Evolutionary conservation across 2,113 vertebrate species (phyloP).

Genomic region (Helogale parvula): DNA sequence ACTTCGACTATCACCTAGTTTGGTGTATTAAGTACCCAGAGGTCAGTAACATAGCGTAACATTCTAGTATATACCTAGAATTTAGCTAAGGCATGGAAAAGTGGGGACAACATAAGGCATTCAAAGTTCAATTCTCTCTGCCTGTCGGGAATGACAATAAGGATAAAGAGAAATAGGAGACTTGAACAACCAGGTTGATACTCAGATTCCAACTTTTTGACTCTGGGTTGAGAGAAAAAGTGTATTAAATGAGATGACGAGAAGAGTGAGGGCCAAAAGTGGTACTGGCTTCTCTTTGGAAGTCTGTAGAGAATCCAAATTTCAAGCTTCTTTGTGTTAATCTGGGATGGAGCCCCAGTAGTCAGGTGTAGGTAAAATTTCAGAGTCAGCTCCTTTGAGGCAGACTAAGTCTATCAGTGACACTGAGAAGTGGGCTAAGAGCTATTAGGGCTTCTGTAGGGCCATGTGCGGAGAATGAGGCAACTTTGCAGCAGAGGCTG

Average conservation of each 20-base stretch:
- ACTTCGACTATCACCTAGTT: not conserved
- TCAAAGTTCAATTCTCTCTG: not conserved
- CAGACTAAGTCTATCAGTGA: not conserved
- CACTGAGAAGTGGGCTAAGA: not conserved
- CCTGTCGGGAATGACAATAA: not conserved
- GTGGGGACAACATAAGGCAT: not conserved
- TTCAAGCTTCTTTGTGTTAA: not conserved
- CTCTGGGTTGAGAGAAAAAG: not conserved
- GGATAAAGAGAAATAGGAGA: not conserved
- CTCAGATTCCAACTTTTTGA: not conserved
- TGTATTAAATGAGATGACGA: not conserved
- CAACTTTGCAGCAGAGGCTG: not conserved
- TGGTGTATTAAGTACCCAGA: not conserved
- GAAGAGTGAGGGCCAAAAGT: too few relatives aligned
- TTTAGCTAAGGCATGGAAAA: not conserved
- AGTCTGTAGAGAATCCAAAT: not conserved
- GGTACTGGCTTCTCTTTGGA: not conserved
- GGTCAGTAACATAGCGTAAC: not conserved
- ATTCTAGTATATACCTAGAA: not conserved
- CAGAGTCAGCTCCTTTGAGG: not conserved
- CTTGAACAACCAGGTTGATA: not conserved
- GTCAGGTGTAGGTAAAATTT: not conserved
- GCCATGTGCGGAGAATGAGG: not conserved
- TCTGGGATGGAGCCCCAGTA: not conserved
- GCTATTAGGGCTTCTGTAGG: not conserved